Evolutionary conservation across 30 jellyfish, hydroid and myxozoan species (phyloP).

Genomic region (Chrysaora quinquecirrha): DNA sequence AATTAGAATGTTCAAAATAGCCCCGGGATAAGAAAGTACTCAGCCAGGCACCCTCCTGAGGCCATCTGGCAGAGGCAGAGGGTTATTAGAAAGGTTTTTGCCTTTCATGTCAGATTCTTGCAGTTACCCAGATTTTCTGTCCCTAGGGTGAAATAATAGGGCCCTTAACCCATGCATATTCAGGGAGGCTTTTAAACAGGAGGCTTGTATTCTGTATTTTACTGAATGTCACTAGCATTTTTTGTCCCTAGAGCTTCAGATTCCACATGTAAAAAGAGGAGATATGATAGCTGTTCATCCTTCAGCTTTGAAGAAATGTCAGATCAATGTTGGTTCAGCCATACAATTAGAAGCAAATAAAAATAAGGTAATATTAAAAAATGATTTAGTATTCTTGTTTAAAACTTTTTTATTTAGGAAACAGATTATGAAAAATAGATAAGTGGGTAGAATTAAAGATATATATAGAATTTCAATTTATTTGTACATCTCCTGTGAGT

Average conservation of each 20-base stretch:
- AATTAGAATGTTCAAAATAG: too few species aligned
- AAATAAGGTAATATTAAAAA: background rate
- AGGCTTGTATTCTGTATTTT: background rate
- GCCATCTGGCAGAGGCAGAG: too few species aligned
- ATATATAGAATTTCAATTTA: background rate
- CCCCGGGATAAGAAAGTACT: too few species aligned
- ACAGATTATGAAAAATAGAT: background rate
- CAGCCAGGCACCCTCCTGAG: too few species aligned
- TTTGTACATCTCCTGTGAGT: background rate
- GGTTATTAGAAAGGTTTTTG: too few species aligned
- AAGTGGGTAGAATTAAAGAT: background rate
- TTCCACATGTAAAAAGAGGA: conserved; percentile 42
- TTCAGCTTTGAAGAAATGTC: conserved; percentile 66
- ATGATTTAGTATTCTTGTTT: too few species aligned
- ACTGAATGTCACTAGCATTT: background rate
- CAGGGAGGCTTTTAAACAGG: too few species aligned
- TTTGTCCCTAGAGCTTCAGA: conserved; percentile 6
- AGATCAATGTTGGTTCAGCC: conserved; percentile 37
- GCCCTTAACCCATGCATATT: too few species aligned
- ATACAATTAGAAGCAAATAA: background rate
- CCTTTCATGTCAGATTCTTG: too few species aligned
- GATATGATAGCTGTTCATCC: conserved; percentile 77
- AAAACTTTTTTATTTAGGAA: too few species aligned
- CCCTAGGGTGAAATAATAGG: too few species aligned
- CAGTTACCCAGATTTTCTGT: too few species aligned